Evolutionary conservation across 2,113 vertebrate species (phyloP).

Genomic region (Meles meles): DNA sequence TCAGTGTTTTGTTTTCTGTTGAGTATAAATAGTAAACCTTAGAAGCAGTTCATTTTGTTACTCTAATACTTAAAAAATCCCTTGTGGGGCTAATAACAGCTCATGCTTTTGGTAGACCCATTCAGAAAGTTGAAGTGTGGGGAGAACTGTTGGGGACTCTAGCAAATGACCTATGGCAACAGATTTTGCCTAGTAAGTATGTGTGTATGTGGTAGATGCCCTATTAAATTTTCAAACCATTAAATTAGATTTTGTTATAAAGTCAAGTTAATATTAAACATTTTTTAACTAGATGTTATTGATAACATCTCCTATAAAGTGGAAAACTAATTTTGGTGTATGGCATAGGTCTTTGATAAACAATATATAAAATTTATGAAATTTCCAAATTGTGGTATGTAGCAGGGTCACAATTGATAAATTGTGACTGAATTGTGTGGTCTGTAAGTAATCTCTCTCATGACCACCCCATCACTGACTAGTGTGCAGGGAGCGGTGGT

Average conservation of each 20-base stretch:
- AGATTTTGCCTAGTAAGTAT: not conserved
- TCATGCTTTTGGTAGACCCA: not conserved
- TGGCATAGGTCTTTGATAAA: not conserved
- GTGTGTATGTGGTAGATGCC: not conserved
- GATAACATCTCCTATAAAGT: not conserved
- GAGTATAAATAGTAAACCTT: not conserved
- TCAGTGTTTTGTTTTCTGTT: not conserved
- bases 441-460: not conserved
- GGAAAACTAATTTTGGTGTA: not conserved
- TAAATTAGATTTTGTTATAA: conserved; percentile 10
- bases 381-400: not conserved
- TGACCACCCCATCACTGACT: not conserved
- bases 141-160: not conserved
- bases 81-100: not conserved
- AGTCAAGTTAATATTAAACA: not conserved
- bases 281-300: not conserved
- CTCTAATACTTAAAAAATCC: not conserved
- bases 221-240: not conserved
- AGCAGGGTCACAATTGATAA: not conserved
- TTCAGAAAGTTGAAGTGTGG: not conserved
- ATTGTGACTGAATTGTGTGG: not conserved
- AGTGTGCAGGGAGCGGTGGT: accelerated
- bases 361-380: not conserved
- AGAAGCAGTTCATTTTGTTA: not conserved
- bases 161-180: not conserved